Evolutionary conservation across 64 coral and sea anemone species (phyloP).

Genomic region (Montipora efflorescens): DNA sequence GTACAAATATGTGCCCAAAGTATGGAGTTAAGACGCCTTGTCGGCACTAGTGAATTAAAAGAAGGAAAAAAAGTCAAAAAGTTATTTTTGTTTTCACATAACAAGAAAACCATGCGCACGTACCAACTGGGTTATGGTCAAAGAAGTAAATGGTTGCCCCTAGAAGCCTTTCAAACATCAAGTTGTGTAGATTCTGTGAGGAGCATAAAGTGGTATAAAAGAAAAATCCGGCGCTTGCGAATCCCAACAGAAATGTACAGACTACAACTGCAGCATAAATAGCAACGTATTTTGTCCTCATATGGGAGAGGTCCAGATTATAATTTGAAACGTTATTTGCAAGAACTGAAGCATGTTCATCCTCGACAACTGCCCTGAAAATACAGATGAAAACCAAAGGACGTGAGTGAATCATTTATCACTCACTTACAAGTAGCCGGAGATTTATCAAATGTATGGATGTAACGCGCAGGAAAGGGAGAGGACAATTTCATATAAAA

Average conservation of each 20-base stretch:
- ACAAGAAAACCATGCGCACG: too few species aligned
- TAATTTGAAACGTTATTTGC: neutral
- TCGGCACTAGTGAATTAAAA: too few species aligned
- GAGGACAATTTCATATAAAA: too few species aligned
- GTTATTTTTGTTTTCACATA: too few species aligned
- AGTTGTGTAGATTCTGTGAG: slow-evolving; percentile 87
- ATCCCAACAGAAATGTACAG: slow-evolving; percentile 47
- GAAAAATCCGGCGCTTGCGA: slow-evolving; percentile 2
- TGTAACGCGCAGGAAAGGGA: too few species aligned
- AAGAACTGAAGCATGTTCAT: slow-evolving; percentile 26
- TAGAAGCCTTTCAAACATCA: slow-evolving; percentile 86
- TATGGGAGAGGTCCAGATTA: neutral
- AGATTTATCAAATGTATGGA: too few species aligned
- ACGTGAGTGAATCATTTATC: neutral
- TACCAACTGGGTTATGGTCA: slow-evolving; percentile 97
- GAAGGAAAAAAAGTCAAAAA: too few species aligned
- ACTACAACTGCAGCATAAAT: slow-evolving; percentile 54
- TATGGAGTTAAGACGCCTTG: too few species aligned
- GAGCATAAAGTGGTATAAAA: slow-evolving; percentile 55
- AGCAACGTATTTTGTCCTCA: slow-evolving; percentile 64
- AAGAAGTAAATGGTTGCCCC: slow-evolving; percentile 97
- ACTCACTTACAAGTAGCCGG: too few species aligned
- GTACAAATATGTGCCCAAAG: too few species aligned
- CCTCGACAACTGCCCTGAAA: slow-evolving; percentile 63
- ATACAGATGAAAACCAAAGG: neutral